These are phyloP conservation scores for Charina bottae DNA, from an alignment of 2,113 vertebrate species.

Conservation along the genomic window DNA sequence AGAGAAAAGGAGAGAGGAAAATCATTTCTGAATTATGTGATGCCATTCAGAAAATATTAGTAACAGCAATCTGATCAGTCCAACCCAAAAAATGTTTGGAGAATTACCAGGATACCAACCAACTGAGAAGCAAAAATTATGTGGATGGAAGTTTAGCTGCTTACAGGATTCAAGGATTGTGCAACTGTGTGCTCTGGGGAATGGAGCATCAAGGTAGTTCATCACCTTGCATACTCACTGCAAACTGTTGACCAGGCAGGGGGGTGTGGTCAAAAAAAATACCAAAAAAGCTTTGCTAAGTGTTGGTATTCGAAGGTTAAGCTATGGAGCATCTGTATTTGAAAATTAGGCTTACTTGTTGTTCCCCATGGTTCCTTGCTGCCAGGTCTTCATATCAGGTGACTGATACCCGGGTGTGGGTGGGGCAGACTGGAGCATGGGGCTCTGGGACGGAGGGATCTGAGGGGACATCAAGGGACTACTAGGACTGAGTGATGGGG, in stretches of 20 bases:
- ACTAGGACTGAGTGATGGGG: slow-evolving; percentile 87
- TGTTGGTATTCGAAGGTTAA: neutral
- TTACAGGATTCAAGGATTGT: neutral
- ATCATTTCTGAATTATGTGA: neutral
- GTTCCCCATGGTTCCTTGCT: slow-evolving; percentile 81
- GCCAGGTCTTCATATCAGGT: slow-evolving; percentile 92
- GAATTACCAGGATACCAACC: neutral
- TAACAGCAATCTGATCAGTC: neutral
- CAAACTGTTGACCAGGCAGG: neutral
- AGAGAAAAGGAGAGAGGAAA: neutral
- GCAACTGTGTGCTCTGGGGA: neutral
- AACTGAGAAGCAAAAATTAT: neutral
- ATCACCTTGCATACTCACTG: neutral
- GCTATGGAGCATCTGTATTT: neutral
- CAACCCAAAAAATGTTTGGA: neutral
- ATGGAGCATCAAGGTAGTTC: neutral
- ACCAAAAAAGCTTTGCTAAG: neutral
- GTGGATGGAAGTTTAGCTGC: neutral
- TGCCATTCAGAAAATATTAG: neutral
- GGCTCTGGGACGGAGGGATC: slow-evolving; percentile 86
- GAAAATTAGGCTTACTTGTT: slow-evolving; percentile 76
- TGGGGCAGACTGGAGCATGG: slow-evolving; percentile 85
- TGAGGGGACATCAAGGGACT: slow-evolving; percentile 90
- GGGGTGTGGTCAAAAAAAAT: neutral
- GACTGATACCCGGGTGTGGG: slow-evolving; percentile 88